Evolutionary conservation across 2,797 vertebrate genomes (phyloP).

Genomic region (Eleutherodactylus coqui): DNA sequence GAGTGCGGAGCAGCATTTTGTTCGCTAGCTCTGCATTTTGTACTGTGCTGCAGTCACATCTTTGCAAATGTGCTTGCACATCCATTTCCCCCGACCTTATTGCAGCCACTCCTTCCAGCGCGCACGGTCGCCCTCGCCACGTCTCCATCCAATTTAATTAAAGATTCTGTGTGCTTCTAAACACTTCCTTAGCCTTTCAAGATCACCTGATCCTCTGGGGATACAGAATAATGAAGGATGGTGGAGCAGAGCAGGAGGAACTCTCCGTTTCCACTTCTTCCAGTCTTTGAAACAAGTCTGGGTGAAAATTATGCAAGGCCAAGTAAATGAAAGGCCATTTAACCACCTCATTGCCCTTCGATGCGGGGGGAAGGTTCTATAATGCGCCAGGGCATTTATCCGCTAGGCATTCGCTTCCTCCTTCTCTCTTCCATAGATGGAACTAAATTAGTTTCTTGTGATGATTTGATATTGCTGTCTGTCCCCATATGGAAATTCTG

Average conservation of each 20-base stretch:
- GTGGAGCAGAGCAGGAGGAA: conserved; percentile 13
- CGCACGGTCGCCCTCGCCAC: not conserved
- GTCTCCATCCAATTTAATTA: conserved; percentile 68
- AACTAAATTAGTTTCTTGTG: not conserved
- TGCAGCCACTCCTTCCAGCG: conserved; percentile 62
- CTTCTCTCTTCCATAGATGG: not conserved
- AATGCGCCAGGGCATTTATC: too few relatives aligned
- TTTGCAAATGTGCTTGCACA: conserved; percentile 58
- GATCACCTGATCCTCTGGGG: conserved; percentile 54
- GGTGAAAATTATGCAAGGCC: conserved; percentile 16
- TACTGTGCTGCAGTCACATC: conserved; percentile 44
- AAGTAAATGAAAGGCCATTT: conserved; percentile 13
- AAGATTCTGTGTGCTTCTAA: conserved; percentile 59
- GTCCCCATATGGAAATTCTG: not conserved
- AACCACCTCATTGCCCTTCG: conserved; percentile 5
- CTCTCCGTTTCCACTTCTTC: conserved; percentile 6
- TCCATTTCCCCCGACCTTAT: conserved; percentile 65
- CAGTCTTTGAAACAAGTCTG: conserved; percentile 6
- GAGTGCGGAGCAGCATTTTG: conserved; percentile 50
- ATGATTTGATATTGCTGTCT: not conserved
- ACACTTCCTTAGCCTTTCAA: conserved; percentile 63
- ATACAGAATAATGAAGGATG: conserved; percentile 39
- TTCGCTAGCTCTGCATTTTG: conserved; percentile 63
- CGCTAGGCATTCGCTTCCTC: not conserved
- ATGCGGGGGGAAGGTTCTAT: not conserved